Conservation (phyloP, 2,797 vertebrate genomes). For the Pelodytes ibericus region DNA sequence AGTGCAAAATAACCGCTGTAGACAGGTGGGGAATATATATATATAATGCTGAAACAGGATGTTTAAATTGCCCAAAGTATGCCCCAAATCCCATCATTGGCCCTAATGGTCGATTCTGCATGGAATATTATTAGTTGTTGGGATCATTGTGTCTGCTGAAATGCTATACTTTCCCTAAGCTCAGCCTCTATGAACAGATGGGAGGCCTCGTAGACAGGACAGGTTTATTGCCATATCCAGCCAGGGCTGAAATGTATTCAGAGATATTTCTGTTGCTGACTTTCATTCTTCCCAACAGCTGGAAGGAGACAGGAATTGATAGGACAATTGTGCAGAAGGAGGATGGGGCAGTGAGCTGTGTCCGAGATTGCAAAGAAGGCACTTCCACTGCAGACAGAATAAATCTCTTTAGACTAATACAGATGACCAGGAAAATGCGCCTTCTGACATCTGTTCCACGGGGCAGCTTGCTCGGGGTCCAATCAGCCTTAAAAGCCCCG, state of each 20-base stretch:
- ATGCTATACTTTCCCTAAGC: neutral
- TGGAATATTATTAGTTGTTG: no score
- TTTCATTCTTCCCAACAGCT: constrained; percentile 39
- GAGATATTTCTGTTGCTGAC: constrained; percentile 17
- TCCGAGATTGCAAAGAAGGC: constrained; percentile 13
- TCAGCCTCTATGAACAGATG: constrained; percentile 23
- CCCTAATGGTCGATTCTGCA: no score
- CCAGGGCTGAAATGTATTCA: constrained; percentile 42
- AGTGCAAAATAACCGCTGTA: no score
- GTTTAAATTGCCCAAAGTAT: no score
- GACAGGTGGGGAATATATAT: no score
- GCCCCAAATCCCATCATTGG: no score
- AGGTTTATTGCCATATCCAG: constrained; percentile 29
- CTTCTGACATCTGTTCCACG: no score
- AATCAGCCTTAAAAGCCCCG: no score
- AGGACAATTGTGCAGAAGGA: constrained; percentile 7
- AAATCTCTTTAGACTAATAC: neutral
- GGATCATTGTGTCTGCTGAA: no score
- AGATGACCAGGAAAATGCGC: no score
- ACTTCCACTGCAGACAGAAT: neutral
- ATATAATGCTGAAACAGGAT: no score
- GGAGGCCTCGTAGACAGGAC: constrained; percentile 32
- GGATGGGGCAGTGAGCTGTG: constrained; percentile 19
- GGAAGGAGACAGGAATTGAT: constrained; percentile 34
- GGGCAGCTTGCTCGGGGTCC: no score